Conservation (phyloP, 1,140 invertebrate species). For the Leptinotarsa undecemlineata region DNA sequence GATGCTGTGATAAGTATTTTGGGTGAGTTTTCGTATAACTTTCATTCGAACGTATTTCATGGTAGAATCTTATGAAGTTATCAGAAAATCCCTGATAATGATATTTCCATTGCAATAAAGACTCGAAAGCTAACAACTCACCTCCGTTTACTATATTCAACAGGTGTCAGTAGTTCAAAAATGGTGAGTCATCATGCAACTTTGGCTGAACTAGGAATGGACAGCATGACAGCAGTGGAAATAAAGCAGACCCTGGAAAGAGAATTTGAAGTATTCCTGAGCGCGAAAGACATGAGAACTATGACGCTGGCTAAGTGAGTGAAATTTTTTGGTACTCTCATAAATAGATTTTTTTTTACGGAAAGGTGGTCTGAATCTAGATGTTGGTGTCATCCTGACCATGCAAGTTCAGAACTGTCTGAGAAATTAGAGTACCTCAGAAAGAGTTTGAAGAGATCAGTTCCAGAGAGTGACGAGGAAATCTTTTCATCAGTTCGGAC, state of each 20-base stretch:
- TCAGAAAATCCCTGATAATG: too few relatives aligned
- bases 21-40: conserved; percentile 41
- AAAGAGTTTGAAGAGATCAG: background rate
- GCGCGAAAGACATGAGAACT: conserved; percentile 64
- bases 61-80: too few relatives aligned
- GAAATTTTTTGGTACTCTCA: background rate
- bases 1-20: conserved; percentile 69
- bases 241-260: conserved; percentile 70
- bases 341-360: conserved; percentile 1
- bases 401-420: background rate
- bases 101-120: too few relatives aligned
- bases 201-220: conserved; percentile 84
- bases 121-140: too few relatives aligned
- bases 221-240: conserved; percentile 88
- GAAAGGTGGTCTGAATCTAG: background rate
- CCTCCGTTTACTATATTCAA: too few relatives aligned
- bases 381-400: background rate
- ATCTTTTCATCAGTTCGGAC: too few relatives aligned
- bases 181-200: conserved; percentile 65
- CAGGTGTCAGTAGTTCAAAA: conserved; percentile 36
- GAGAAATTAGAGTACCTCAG: background rate
- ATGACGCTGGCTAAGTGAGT: conserved; percentile 49
- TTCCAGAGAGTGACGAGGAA: too few relatives aligned
- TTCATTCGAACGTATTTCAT: background rate
- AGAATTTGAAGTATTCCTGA: conserved; percentile 65